phyloP scores from a whole-genome alignment of 2,113 vertebrate genomes.

The Tachysurus vachellii region DNA sequence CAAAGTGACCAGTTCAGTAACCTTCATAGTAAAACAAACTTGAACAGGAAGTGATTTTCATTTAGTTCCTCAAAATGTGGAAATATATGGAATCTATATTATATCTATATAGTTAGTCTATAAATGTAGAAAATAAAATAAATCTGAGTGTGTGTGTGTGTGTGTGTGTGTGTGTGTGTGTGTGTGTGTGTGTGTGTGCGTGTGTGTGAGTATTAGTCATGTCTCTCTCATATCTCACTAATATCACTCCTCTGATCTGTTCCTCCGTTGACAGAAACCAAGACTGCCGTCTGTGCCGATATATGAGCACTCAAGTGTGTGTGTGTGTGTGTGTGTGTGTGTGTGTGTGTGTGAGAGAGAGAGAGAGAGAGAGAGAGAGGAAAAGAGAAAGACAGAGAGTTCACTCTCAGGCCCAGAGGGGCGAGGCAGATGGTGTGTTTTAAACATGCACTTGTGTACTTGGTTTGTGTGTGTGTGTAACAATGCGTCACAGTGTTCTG shows the following conservation, averaged over 20 bases:
- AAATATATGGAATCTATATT: no score
- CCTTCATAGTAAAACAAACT: no score
- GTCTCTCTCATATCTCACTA: neutral
- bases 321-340: neutral
- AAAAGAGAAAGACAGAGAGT: neutral
- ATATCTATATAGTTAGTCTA: no score
- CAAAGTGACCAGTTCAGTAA: neutral
- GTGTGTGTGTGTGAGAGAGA: neutral
- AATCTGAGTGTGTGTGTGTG: neutral
- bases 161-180: neutral
- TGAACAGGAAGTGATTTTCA: neutral
- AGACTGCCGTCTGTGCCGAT: conserved; percentile 17
- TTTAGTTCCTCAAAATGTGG: neutral
- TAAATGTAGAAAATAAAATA: neutral
- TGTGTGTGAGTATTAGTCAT: neutral
- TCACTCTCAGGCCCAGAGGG: neutral
- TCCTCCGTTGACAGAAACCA: conserved; percentile 13
- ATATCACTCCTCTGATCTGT: conserved; percentile 19
- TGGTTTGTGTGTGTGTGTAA: neutral
- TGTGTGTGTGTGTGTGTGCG: neutral
- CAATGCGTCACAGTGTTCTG: neutral
- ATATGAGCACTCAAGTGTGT: neutral
- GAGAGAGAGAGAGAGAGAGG: neutral
- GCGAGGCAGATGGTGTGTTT: conserved; percentile 11
- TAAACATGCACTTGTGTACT: neutral